Base-by-base conservation (phyloP, 2,888 invertebrate species). In the Linnaemya tessellans region DNA sequence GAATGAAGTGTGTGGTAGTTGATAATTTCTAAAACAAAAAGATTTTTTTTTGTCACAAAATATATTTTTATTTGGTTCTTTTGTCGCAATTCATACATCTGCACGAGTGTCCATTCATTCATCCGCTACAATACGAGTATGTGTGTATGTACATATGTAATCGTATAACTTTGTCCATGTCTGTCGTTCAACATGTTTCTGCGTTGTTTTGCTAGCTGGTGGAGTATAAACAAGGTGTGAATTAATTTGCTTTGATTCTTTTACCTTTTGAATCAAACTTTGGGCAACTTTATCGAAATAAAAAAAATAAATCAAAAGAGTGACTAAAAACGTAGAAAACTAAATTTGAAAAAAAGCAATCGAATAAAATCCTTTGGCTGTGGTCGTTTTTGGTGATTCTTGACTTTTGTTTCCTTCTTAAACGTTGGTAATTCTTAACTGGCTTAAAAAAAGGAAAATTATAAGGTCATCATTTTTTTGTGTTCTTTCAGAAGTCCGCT, bases 241-340 rank as follows among this genome's bases (percentile, higher is more conserved):
- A 91, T 90, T 90, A 91, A 91, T 91, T 91, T 91, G 91, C 91
- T 91, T 85, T 71, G 82, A 80, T 82, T 85, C 85, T 82, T 65
- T 85, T 74, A 70, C 73, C 82, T 82, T 75, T 85, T 71, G 65
- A 70, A 82, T 71, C 58, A 30, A 70, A 43, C n/a, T 74, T 60
- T 41, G 68, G 49, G 56, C 43, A 67, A n/a, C 38, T 15, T 25
- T 54, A 56, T 46, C 30, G 30, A 30, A 30, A 62, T 8, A 58
- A 49, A 46, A 49, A 46, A 41, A 46, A 41, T 22, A 22, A 43
- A 54, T 46, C 0, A 49, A 62, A 51, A 51, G 62, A 25, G 3
- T 65, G 30, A 3, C 15, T 20, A 9, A 46, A 54, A 54, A 70
- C 18, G n/a, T 46, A 54, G 11, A 68, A 70, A 70, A 46, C 10